Base-by-base conservation (phyloP, 2,797 vertebrate genomes). In the Gymnoscopelus microlampas region DNA sequence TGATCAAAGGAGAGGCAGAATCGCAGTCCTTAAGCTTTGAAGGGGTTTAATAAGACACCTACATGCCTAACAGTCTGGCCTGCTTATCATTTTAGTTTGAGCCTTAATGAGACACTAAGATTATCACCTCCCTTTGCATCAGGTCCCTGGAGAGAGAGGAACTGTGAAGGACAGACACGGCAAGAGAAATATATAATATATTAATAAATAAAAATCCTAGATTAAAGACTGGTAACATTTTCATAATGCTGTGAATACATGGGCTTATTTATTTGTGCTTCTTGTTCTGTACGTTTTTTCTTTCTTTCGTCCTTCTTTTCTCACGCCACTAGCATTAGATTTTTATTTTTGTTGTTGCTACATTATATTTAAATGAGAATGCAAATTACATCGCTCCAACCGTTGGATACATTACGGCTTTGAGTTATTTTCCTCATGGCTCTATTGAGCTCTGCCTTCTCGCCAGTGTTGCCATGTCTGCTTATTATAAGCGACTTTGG, bases 1-100 rank as follows among this genome's bases (percentile, higher is more conserved):
- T 74, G 88, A 92, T 92, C 89, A 91, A 91, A 92, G 87, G 72
- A 81, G 76, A 68, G 59, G 71, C 81, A 83, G 87, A 90, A 88
- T 82, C 76, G 77, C 82, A 90, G 84, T 85, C 82, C 78, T 89
- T 79, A 80, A 86, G 88, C 91, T 91, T 90, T 89, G 87, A 89
- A 89, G 83, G 89, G 85, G 79, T 91, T 90, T 89, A 91, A 90
- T 89, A 87, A 87, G 87, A 91, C 86, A 90, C 88, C 85, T 86
- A 87, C 88, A 88, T 85, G 88, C 86, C 88, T 81, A 76, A 79
- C 74, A 83, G 83, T 82, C 78, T 64, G 62, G 68, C 81, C 79
- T 85, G 86, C 87, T 90, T 89, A 91, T 91, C 84, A 77, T 82
- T 88, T 83, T 88, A 89, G 91, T 90, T 91, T 87, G 77, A 83